These are phyloP conservation scores for Nymphalis polychloros DNA, from an alignment of 2,888 invertebrate species.

Conservation along the genomic window DNA sequence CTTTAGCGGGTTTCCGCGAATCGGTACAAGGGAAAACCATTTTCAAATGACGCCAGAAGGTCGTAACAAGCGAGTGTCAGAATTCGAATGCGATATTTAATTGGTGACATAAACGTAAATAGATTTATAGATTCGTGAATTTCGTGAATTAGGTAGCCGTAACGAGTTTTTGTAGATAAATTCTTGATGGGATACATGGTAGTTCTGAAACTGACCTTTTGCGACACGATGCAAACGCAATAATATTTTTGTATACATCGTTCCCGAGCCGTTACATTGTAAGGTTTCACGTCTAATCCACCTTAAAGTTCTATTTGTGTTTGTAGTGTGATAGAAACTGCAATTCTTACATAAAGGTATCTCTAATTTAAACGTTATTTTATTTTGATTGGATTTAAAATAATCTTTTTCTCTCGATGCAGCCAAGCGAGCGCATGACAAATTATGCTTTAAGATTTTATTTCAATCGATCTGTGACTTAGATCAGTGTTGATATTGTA, in stretches of 20 bases:
- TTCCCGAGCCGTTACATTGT: neutral
- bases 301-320: neutral
- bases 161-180: neutral
- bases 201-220: neutral
- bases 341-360: no score
- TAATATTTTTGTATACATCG: neutral
- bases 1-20: slow-evolving; percentile 75
- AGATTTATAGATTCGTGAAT: neutral
- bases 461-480: slow-evolving; percentile 52
- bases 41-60: slow-evolving; percentile 75
- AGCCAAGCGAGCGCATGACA: slow-evolving; percentile 44
- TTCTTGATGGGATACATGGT: neutral
- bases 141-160: neutral
- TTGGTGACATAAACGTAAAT: neutral
- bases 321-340: neutral
- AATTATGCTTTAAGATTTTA: slow-evolving; percentile 52
- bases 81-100: slow-evolving; percentile 84
- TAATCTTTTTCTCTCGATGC: slow-evolving; percentile 7
- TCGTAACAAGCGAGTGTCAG: slow-evolving; percentile 81
- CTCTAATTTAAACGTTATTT: neutral
- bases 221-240: neutral
- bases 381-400: neutral
- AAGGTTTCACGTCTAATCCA: neutral
- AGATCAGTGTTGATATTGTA: slow-evolving; percentile 59
- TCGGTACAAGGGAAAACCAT: slow-evolving; percentile 68